phyloP scores from a whole-genome alignment of 2,888 invertebrate species.

The Drosophila histrio region DNA sequence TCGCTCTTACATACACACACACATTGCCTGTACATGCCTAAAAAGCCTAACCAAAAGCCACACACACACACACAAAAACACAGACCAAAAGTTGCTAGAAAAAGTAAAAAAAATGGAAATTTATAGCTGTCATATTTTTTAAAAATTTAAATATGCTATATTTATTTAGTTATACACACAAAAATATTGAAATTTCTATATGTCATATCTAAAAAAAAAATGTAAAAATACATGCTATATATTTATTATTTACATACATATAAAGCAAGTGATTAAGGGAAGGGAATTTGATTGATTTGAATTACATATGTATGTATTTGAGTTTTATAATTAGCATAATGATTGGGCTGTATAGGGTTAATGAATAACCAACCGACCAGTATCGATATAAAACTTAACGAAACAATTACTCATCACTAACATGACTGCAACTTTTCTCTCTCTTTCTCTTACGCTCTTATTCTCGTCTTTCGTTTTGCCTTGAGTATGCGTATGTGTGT shows the following conservation, averaged over 20 bases:
- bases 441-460: slow-evolving; percentile 1
- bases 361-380: slow-evolving; percentile 1
- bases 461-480: neutral
- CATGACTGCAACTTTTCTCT: slow-evolving; percentile 4
- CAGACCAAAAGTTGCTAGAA: neutral
- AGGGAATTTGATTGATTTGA: no score
- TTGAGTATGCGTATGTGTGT: slow-evolving; percentile 1
- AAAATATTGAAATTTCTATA: no score
- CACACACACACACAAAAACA: slow-evolving; percentile 30
- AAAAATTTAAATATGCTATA: no score
- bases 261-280: no score
- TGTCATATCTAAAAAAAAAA: no score
- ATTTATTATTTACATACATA: no score
- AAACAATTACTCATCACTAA: slow-evolving; percentile 9
- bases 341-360: neutral
- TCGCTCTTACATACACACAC: slow-evolving; percentile 27
- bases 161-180: no score
- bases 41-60: slow-evolving; percentile 38
- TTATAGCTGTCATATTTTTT: no score
- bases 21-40: slow-evolving; percentile 49
- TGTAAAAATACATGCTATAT: no score
- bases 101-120: neutral
- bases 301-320: neutral
- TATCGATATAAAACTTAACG: neutral
- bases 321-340: neutral